Evolutionary conservation across 2,888 invertebrate genomes (phyloP), one percentile per base, ranked within the genome.

Genomic region (Apeira syringaria): DNA sequence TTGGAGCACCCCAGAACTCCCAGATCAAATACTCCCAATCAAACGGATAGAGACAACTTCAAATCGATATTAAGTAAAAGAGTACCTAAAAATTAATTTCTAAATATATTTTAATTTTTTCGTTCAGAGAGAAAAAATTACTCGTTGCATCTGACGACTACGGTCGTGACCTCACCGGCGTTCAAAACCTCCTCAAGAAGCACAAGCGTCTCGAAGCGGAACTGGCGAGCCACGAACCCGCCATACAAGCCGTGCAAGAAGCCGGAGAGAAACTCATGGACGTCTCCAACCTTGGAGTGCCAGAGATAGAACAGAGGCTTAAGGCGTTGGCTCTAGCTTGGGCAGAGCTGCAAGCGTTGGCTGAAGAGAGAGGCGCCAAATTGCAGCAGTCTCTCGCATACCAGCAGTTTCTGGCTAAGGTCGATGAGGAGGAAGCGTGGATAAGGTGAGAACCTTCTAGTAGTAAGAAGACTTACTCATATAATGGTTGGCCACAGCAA

Each of bases 361-460:
- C 97, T 0, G 94, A 93, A 0, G 96, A 94, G 42, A 91, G 99
- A 40, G 98, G 98, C 13, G 96, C 97, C 74, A 99, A 98, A 86
- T 89, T 99, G 68, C 98, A 98, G 59, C 98, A 99, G 83, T 98
- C 98, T n/a, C 92, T 98, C 38, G 97, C 96, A 2, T 99, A 98
- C 89, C 99, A 99, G 81, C 98, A 99, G 86, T 99, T 98, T 92
- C 89, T 98, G 63, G 98, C 99, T 40, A 98, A 98, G 81, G 96
- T 99, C 8, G 99, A 99, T 75, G 99, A 99, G 75, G 99, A 99
- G 78, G 99, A 99, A 78, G 98, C 99, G 2, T 99, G 99, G 99
- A 98, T 99, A 59, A 95, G 93, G 91, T 91, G 33, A 50, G 50
- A 5, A 1, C 3, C 10, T 5, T n/a, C n/a, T n/a, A n/a, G n/a